A percentile compares a stretch with the other conserved stretches of the same genome.
Evolutionary conservation across 2,888 invertebrate species (phyloP).

Genomic region (Bombylius major): DNA sequence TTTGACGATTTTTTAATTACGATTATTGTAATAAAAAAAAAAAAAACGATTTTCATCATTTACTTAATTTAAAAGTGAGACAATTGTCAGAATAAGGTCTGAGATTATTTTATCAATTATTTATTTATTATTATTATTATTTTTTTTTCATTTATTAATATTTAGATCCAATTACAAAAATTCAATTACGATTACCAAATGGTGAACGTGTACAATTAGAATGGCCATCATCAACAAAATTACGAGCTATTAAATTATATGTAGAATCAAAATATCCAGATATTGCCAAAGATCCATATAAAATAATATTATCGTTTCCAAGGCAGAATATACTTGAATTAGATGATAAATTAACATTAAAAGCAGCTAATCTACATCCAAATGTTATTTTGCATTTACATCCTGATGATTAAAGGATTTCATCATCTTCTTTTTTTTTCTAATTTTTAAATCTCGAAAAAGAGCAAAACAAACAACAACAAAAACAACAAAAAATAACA

Average conservation of each 20-base stretch:
- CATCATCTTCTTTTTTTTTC: no score
- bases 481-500: no score
- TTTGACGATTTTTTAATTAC: no score
- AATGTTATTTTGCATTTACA: slow-evolving; percentile 34
- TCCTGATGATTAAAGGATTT: slow-evolving; percentile 24
- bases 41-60: no score
- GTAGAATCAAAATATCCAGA: slow-evolving; percentile 28
- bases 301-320: slow-evolving; percentile 33
- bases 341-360: slow-evolving; percentile 27
- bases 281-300: slow-evolving; percentile 29
- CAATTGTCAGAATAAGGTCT: neutral
- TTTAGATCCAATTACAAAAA: slow-evolving; percentile 12
- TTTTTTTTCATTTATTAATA: neutral
- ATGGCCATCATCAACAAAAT: slow-evolving; percentile 33
- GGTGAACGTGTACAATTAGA: slow-evolving; percentile 29
- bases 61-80: neutral
- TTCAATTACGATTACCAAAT: slow-evolving; percentile 12
- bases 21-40: no score
- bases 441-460: no score
- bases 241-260: slow-evolving; percentile 28
- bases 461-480: no score
- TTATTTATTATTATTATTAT: neutral
- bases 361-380: slow-evolving; percentile 32
- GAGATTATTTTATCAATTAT: neutral
- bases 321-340: slow-evolving; percentile 27